A percentile compares a stretch with the other conserved stretches of the same genome.
Conservation (phyloP, 2,888 invertebrate genomes). For the Trissonchulus sp. region DNA sequence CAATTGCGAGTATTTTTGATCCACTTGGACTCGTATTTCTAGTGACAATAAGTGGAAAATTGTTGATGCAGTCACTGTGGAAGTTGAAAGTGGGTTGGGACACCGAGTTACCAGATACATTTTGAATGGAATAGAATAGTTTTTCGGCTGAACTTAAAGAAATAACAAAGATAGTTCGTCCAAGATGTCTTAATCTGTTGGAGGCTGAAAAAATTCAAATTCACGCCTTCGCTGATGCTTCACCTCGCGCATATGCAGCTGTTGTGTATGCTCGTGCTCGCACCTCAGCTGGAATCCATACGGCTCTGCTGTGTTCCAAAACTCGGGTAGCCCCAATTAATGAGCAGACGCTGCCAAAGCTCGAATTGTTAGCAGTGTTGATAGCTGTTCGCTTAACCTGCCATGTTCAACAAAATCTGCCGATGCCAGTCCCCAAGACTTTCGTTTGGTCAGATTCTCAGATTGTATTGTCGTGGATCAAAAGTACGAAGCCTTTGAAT, state of each 20-base stretch:
- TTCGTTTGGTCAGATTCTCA: constrained; percentile 16
- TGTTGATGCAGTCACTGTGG: constrained; percentile 19
- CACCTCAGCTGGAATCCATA: constrained; percentile 3
- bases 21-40: constrained; percentile 1
- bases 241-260: constrained; percentile 17
- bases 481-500: not conserved
- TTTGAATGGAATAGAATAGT: constrained; percentile 2
- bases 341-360: not conserved
- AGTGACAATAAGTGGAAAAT: constrained; percentile 12
- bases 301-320: constrained; percentile 2
- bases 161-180: too few species aligned
- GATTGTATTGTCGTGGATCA: not conserved
- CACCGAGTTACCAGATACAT: not conserved
- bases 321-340: constrained; percentile 19
- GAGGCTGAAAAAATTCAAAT: too few species aligned
- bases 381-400: constrained; percentile 1
- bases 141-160: constrained; percentile 13
- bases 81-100: constrained; percentile 24
- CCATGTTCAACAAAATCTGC: not conserved
- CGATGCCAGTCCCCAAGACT: not conserved
- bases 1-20: constrained; percentile 20
- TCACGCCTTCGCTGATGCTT: constrained; percentile 12
- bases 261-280: not conserved
- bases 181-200: too few species aligned
- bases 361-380: constrained; percentile 9